phyloP scores from a whole-genome alignment of 2,888 invertebrate genomes.

The Epiblema foenella region DNA sequence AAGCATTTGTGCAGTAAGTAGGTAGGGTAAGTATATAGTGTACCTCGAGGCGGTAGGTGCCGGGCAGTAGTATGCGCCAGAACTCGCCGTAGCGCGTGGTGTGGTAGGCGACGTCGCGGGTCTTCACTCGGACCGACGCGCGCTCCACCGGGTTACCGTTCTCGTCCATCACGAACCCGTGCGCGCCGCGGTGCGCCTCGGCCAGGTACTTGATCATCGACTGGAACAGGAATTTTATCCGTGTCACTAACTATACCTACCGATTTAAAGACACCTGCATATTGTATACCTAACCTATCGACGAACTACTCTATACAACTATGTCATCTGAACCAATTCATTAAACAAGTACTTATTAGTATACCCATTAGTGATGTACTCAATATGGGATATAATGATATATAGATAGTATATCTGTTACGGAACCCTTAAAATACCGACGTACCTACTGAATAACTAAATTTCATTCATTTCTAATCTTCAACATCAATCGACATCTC shows the following conservation, averaged over 20 bases:
- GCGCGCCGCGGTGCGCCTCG: slow-evolving; percentile 94
- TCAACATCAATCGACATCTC: slow-evolving; percentile 7
- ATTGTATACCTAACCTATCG: too few species aligned
- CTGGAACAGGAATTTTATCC: slow-evolving; percentile 68
- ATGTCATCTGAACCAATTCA: too few species aligned
- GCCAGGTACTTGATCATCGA: slow-evolving; percentile 92
- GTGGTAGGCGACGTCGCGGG: slow-evolving; percentile 93
- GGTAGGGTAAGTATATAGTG: neutral
- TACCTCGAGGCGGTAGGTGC: slow-evolving; percentile 93
- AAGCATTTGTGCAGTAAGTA: too few species aligned
- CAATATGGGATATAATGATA: neutral
- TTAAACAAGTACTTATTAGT: neutral
- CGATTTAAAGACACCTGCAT: too few species aligned
- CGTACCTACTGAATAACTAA: neutral
- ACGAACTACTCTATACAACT: too few species aligned
- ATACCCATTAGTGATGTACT: neutral
- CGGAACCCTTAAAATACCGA: neutral
- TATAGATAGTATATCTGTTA: neutral
- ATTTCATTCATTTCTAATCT: slow-evolving; percentile 10
- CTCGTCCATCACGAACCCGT: slow-evolving; percentile 93
- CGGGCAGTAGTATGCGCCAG: slow-evolving; percentile 96
- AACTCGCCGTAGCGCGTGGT: slow-evolving; percentile 97
- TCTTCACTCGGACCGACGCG: slow-evolving; percentile 91
- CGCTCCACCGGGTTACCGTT: slow-evolving; percentile 91
- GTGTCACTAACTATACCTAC: neutral